Conservation (phyloP, 2,797 vertebrate species). For the Sebastes steindachneri region DNA sequence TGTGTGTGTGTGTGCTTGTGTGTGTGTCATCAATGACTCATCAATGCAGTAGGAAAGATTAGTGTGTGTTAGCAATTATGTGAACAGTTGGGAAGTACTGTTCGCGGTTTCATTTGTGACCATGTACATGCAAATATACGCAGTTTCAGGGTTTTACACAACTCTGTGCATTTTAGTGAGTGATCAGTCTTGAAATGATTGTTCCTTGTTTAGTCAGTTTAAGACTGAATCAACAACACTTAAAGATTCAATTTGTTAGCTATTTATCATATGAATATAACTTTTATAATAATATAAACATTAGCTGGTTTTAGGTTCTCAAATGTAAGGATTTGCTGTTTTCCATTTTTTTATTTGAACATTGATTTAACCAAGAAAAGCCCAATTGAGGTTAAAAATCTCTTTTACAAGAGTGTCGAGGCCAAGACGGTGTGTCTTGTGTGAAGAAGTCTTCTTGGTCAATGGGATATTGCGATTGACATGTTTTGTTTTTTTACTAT, state of each 20-base stretch:
- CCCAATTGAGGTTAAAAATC: background rate
- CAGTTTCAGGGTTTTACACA: background rate
- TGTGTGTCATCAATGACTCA: conserved; percentile 64
- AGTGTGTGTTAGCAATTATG: conserved; percentile 5
- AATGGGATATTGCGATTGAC: background rate
- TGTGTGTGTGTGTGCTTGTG: background rate
- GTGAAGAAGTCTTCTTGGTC: background rate
- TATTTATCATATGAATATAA: too few relatives aligned
- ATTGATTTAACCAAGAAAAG: background rate
- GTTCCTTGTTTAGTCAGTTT: background rate
- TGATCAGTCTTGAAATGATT: background rate
- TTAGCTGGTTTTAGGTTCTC: background rate
- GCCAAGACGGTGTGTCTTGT: background rate
- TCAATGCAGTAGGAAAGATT: conserved; percentile 39
- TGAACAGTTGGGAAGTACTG: conserved; percentile 1
- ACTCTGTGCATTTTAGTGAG: background rate
- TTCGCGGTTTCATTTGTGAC: background rate
- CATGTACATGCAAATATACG: background rate
- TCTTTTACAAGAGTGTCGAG: background rate
- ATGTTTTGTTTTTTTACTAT: too few relatives aligned
- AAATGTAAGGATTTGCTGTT: background rate
- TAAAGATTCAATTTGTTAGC: too few relatives aligned
- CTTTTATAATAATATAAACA: too few relatives aligned
- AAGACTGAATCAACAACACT: too few relatives aligned
- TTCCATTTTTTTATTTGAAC: background rate